Percentiles rank a stretch among this genome's conserved stretches.
These are phyloP conservation scores for Syrmaticus mikado DNA, from an alignment of 2,113 vertebrate species.

Conservation along the genomic window DNA sequence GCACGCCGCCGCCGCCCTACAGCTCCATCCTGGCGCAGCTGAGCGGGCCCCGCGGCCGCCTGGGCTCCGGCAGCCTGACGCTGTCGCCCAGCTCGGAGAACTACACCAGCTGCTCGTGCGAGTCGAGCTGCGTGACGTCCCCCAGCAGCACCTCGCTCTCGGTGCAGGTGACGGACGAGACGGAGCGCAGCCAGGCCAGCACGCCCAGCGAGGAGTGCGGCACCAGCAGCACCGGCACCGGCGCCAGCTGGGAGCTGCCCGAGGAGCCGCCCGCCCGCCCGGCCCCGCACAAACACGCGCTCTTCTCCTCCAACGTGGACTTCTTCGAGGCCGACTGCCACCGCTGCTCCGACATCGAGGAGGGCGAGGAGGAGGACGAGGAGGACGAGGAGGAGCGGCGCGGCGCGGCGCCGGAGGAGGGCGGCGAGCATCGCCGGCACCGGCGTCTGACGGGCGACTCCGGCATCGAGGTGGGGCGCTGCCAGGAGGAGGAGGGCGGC, in stretches of 20 bases:
- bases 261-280: rapidly evolving
- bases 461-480: constrained; percentile 87
- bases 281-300: constrained; percentile 35
- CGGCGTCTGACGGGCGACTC: constrained; percentile 92
- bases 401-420: rapidly evolving
- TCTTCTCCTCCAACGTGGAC: constrained; percentile 74
- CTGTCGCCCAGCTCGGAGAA: constrained; percentile 87
- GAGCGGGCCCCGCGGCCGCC: constrained; percentile 72
- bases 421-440: constrained; percentile 79
- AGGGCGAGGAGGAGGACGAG: constrained; percentile 57
- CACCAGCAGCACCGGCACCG: constrained; percentile 23
- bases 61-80: constrained; percentile 74
- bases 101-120: constrained; percentile 89
- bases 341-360: constrained; percentile 65
- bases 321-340: constrained; percentile 55
- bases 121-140: constrained; percentile 86
- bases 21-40: constrained; percentile 82
- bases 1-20: constrained; percentile 93
- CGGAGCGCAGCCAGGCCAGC: constrained; percentile 79
- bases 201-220: constrained; percentile 70
- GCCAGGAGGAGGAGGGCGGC: constrained; percentile 44
- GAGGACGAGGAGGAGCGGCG: constrained; percentile 38
- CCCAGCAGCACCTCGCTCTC: constrained; percentile 88
- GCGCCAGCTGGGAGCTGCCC: constrained; percentile 28
- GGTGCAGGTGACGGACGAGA: constrained; percentile 83